These are phyloP conservation scores for Coranthus polyacanthus DNA, from an alignment of 2,797 vertebrate genomes.

Conservation along the genomic window DNA sequence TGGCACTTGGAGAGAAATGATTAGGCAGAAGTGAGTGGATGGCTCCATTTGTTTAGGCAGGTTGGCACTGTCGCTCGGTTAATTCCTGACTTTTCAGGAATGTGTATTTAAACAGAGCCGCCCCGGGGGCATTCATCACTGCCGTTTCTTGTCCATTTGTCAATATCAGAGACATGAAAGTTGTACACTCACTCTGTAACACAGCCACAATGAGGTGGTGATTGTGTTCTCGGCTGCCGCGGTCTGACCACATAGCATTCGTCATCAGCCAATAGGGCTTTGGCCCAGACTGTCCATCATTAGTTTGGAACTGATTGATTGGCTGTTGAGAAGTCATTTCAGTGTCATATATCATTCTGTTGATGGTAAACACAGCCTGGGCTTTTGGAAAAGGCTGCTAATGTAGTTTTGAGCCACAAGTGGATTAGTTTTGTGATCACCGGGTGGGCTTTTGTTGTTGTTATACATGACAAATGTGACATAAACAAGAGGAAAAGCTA, in stretches of 20 bases:
- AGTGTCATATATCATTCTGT: constrained; percentile 67
- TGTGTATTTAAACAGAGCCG: constrained; percentile 67
- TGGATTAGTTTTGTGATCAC: constrained; percentile 8
- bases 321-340: constrained; percentile 58
- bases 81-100: constrained; percentile 59
- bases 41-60: constrained; percentile 54
- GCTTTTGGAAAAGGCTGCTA: constrained; percentile 29
- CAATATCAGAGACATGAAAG: constrained; percentile 58
- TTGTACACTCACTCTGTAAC: constrained; percentile 38
- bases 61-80: constrained; percentile 60
- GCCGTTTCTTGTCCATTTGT: constrained; percentile 58
- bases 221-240: constrained; percentile 61
- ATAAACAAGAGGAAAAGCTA: neutral
- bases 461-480: constrained; percentile 14
- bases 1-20: constrained; percentile 41
- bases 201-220: constrained; percentile 48
- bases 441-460: constrained; percentile 30
- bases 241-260: constrained; percentile 58
- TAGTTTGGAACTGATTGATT: constrained; percentile 77
- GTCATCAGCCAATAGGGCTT: constrained; percentile 68
- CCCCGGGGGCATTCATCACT: constrained; percentile 60
- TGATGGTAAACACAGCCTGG: constrained; percentile 62
- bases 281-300: constrained; percentile 60
- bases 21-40: constrained; percentile 48
- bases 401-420: constrained; percentile 42